Conservation (phyloP, 2,888 invertebrate species). For the Metalampra italica region DNA sequence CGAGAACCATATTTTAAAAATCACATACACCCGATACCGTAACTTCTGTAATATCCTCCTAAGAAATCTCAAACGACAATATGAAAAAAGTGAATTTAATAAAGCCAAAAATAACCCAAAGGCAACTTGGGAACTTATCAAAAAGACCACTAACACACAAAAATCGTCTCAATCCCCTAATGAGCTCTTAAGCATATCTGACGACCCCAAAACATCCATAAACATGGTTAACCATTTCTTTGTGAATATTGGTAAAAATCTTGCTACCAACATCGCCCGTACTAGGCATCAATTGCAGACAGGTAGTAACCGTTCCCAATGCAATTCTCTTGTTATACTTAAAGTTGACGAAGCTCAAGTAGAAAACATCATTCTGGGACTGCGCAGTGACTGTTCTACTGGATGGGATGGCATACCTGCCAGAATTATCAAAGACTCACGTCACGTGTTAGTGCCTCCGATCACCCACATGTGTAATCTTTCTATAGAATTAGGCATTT, state of each 20-base stretch:
- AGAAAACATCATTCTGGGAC: background rate
- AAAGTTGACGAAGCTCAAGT: background rate
- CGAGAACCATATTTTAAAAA: background rate
- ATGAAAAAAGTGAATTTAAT: constrained; percentile 3
- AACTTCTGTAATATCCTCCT: background rate
- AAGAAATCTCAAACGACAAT: background rate
- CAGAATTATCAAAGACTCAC: constrained; percentile 5
- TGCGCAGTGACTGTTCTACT: constrained; percentile 6
- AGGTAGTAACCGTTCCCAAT: no score
- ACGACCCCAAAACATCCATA: background rate
- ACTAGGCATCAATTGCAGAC: no score
- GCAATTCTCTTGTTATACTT: background rate
- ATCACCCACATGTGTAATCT: constrained; percentile 12
- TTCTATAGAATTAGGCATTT: constrained; percentile 9
- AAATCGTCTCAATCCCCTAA: background rate
- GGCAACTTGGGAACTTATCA: background rate
- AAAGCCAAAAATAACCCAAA: background rate
- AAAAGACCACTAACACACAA: background rate
- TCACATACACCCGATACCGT: background rate
- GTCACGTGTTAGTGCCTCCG: background rate
- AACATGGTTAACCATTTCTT: background rate
- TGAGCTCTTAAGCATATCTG: background rate
- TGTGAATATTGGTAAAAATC: background rate
- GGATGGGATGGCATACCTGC: constrained; percentile 11
- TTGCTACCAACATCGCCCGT: background rate